phyloP scores from a whole-genome alignment of 2,797 vertebrate species.

The Chiroxiphia lanceolata region DNA sequence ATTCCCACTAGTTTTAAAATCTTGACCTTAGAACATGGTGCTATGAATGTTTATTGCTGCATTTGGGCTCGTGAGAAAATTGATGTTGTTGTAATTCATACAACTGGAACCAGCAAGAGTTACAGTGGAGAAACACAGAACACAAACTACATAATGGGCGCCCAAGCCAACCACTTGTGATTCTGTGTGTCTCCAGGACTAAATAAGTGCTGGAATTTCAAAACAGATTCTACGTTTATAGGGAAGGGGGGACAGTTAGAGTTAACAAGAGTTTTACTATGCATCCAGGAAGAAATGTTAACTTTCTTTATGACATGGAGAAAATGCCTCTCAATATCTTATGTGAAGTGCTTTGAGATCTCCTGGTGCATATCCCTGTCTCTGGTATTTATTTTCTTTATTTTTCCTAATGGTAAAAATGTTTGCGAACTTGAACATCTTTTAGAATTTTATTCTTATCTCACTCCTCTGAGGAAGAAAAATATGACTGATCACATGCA shows the following conservation, averaged over 20 bases:
- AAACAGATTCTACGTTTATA: accelerated
- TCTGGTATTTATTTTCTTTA: not conserved
- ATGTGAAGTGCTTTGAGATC: not conserved
- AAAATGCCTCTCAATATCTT: not conserved
- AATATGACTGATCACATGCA: not conserved
- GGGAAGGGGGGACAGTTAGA: not conserved
- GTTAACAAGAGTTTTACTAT: not conserved
- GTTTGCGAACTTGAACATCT: not conserved
- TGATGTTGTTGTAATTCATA: not conserved
- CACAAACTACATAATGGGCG: too few species aligned
- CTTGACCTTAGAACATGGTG: not conserved
- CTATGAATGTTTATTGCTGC: not conserved
- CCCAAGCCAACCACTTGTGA: not conserved
- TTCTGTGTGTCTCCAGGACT: not conserved
- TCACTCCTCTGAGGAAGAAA: not conserved
- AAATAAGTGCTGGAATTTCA: not conserved
- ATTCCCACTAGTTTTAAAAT: not conserved
- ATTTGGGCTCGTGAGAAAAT: not conserved
- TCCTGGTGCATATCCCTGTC: not conserved
- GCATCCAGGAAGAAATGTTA: not conserved
- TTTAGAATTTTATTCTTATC: not conserved
- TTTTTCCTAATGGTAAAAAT: not conserved
- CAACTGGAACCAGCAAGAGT: not conserved
- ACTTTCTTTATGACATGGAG: not conserved
- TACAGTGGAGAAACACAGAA: not conserved